Conservation (phyloP, 2,113 vertebrate genomes). For the Paracanthobrama guichenoti region DNA sequence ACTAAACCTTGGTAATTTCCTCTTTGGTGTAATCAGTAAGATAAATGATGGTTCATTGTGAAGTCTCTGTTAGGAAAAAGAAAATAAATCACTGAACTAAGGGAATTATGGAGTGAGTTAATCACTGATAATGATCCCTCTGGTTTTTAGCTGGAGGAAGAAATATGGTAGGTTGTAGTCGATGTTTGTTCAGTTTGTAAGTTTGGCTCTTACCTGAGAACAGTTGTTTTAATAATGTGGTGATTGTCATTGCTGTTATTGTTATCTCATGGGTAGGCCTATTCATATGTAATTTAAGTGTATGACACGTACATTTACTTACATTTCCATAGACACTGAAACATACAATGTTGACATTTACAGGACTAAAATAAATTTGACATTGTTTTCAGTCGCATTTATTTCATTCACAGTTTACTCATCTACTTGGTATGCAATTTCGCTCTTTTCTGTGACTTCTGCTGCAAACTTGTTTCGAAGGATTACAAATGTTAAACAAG, state of each 20-base stretch:
- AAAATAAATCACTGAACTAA: slow-evolving; percentile 45
- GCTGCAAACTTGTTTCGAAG: too few species aligned
- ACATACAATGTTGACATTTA: too few species aligned
- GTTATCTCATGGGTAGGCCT: too few species aligned
- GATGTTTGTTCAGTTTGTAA: slow-evolving; percentile 23
- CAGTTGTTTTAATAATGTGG: background rate
- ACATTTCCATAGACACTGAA: too few species aligned
- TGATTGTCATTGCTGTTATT: background rate
- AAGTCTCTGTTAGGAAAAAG: slow-evolving; percentile 33
- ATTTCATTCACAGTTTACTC: too few species aligned
- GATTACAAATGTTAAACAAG: too few species aligned
- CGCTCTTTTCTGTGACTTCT: too few species aligned
- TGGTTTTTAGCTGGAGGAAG: slow-evolving; percentile 9
- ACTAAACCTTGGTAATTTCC: slow-evolving; percentile 39
- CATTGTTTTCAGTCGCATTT: too few species aligned
- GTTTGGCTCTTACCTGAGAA: background rate
- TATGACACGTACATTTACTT: too few species aligned
- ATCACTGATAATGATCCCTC: slow-evolving; percentile 48
- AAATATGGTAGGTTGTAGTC: slow-evolving; percentile 9
- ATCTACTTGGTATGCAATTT: too few species aligned
- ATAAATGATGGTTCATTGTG: slow-evolving; percentile 42
- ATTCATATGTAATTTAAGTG: too few species aligned
- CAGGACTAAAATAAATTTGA: too few species aligned
- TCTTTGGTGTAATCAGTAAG: slow-evolving; percentile 45
- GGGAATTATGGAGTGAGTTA: slow-evolving; percentile 45